These are phyloP conservation scores for Tipula helvola DNA, from an alignment of 2,888 invertebrate genomes.

Conservation along the genomic window DNA sequence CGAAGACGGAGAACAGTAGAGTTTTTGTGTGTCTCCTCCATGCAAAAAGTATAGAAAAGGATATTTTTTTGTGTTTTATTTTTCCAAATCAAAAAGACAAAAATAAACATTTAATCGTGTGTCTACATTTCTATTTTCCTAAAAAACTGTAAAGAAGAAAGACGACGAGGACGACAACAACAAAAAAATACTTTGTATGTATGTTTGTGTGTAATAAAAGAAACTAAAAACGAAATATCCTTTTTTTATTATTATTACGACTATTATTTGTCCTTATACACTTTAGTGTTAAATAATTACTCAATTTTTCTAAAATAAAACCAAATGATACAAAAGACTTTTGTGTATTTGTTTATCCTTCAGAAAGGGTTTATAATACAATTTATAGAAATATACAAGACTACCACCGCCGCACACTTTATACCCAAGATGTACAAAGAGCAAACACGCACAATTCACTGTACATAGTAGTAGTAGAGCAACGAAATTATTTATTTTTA, in stretches of 20 bases:
- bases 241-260: background rate
- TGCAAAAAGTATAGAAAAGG: background rate
- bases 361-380: background rate
- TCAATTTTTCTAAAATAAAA: background rate
- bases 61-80: background rate
- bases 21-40: background rate
- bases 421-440: background rate
- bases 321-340: background rate
- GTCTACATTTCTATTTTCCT: background rate
- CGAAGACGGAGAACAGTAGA: background rate
- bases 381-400: background rate
- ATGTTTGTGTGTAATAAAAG: background rate
- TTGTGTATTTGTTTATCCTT: background rate
- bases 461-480: background rate
- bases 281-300: slow-evolving; percentile 4
- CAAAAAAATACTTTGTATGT: background rate
- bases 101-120: slow-evolving; percentile 4
- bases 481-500: background rate
- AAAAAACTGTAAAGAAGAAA: background rate
- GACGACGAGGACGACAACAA: background rate
- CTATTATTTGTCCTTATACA: slow-evolving; percentile 4
- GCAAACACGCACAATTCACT: background rate
- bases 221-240: background rate
- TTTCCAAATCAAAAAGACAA: background rate
- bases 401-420: background rate